phyloP scores from a whole-genome alignment of 2,888 invertebrate species.

The Spialia ferax region DNA sequence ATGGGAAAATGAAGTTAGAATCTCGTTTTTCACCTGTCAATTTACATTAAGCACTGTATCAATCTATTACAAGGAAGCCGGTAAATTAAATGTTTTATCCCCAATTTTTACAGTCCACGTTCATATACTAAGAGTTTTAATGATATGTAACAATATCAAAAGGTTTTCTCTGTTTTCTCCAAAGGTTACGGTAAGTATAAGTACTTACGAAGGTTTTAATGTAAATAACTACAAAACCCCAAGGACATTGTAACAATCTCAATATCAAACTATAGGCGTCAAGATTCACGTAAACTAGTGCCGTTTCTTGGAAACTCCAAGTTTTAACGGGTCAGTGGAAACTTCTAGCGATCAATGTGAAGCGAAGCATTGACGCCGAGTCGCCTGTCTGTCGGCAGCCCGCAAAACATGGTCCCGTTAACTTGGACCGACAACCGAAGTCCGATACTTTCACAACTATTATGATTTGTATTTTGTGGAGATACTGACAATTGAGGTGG shows the following conservation, averaged over 20 bases:
- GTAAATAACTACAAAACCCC: too few species aligned
- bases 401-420: slow-evolving; percentile 6
- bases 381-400: slow-evolving; percentile 13
- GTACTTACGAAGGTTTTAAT: too few species aligned
- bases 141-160: too few species aligned
- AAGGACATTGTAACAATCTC: too few species aligned
- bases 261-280: neutral
- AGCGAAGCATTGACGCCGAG: slow-evolving; percentile 6
- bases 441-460: neutral
- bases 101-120: too few species aligned
- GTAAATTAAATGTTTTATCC: too few species aligned
- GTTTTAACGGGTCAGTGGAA: slow-evolving; percentile 22
- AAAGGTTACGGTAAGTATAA: too few species aligned
- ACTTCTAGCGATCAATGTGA: slow-evolving; percentile 12
- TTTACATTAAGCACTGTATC: neutral
- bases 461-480: neutral
- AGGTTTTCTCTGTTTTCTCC: too few species aligned
- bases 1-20: neutral
- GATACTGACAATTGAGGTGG: neutral
- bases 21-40: neutral
- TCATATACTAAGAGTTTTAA: too few species aligned
- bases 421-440: neutral
- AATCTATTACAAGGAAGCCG: neutral
- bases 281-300: neutral
- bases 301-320: neutral